These are phyloP conservation scores for Mirounga angustirostris DNA, from an alignment of 2,113 vertebrate species.

Conservation along the genomic window DNA sequence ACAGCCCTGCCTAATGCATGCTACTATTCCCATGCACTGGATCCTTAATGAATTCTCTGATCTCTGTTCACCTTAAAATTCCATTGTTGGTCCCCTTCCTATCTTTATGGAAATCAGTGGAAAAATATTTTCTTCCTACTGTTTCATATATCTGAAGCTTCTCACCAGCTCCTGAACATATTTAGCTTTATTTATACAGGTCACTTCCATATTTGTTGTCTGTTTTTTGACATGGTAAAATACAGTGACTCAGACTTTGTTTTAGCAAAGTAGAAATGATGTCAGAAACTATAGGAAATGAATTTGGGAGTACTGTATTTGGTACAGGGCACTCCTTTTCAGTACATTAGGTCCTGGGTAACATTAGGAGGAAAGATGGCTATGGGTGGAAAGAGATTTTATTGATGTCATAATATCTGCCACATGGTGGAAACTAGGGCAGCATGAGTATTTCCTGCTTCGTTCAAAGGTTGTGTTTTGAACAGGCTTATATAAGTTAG, in stretches of 20 bases:
- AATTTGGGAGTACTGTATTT: neutral
- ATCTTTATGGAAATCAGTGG: neutral
- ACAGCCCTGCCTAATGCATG: rapidly evolving
- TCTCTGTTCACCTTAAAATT: neutral
- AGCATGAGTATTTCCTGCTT: neutral
- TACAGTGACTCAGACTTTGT: neutral
- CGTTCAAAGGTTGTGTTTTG: slow-evolving; percentile 45
- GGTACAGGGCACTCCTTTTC: neutral
- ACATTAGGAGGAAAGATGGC: neutral
- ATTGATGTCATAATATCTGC: neutral
- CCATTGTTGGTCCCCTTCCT: neutral
- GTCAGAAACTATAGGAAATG: neutral
- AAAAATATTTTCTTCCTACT: neutral
- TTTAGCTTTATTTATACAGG: neutral
- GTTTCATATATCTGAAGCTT: neutral
- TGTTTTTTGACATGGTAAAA: neutral
- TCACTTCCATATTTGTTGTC: neutral
- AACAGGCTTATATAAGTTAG: slow-evolving; percentile 40
- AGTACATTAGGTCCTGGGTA: neutral
- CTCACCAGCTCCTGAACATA: neutral
- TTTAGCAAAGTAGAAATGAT: neutral
- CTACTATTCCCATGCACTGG: rapidly evolving
- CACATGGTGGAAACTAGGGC: neutral
- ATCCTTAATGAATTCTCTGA: neutral
- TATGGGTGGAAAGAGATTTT: neutral